These are phyloP conservation scores for Heliothis virescens DNA, from an alignment of 1,140 invertebrate genomes.

Conservation along the genomic window DNA sequence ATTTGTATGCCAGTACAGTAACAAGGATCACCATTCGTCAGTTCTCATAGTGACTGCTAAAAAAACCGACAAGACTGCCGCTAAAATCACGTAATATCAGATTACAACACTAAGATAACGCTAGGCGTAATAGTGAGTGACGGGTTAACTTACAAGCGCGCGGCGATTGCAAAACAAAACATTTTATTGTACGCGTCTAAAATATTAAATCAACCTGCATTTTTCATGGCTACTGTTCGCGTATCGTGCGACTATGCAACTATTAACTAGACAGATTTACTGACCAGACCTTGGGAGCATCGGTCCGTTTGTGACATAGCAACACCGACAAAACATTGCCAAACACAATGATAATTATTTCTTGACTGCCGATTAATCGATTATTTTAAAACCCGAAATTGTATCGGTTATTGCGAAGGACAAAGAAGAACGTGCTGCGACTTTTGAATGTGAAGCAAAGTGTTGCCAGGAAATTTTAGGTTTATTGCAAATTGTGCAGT, in stretches of 20 bases:
- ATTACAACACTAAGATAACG: conserved; percentile 45
- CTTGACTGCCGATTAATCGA: conserved; percentile 13
- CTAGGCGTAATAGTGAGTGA: conserved; percentile 40
- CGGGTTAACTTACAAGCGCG: conserved; percentile 39
- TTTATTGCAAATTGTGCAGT: conserved; percentile 25
- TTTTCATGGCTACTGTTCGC: conserved; percentile 44
- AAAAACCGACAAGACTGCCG: conserved; percentile 31
- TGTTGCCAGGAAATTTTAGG: neutral
- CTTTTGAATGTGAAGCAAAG: neutral
- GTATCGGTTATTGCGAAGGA: conserved; percentile 3
- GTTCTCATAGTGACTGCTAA: conserved; percentile 20
- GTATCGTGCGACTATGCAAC: conserved; percentile 26
- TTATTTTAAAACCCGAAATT: conserved; percentile 21
- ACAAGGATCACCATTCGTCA: neutral
- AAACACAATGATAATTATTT: neutral
- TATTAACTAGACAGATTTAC: conserved; percentile 15
- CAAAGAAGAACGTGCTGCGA: conserved; percentile 20
- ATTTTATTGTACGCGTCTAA: conserved; percentile 49
- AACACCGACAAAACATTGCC: conserved; percentile 1
- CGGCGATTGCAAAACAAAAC: conserved; percentile 39
- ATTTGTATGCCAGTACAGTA: conserved; percentile 2
- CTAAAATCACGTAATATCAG: conserved; percentile 41
- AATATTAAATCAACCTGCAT: conserved; percentile 57
- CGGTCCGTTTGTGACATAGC: neutral
- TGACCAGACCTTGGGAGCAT: conserved; percentile 9